A percentile compares a stretch with the other conserved stretches of the same genome.
These are phyloP conservation scores for Metopolophium dirhodum DNA, from an alignment of 1,140 invertebrate genomes.

Conservation along the genomic window DNA sequence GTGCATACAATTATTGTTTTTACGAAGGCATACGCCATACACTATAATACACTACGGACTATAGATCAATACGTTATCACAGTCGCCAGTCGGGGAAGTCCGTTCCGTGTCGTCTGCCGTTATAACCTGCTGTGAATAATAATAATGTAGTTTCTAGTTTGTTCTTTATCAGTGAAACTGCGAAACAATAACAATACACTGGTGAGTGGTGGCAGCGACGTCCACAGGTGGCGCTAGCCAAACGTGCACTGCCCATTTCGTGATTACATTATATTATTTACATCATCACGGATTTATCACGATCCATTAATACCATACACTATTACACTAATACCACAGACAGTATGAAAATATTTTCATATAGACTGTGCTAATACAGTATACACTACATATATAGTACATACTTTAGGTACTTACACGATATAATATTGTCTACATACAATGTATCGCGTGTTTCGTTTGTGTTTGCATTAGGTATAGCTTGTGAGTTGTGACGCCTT, in stretches of 20 bases:
- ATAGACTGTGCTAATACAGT: too few species aligned
- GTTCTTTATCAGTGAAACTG: background rate
- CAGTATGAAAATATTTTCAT: too few species aligned
- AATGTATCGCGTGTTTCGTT: background rate
- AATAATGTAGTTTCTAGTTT: background rate
- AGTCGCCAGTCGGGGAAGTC: background rate
- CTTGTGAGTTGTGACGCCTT: too few species aligned
- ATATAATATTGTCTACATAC: background rate
- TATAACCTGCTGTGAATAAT: background rate
- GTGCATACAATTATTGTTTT: background rate
- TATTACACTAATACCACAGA: too few species aligned
- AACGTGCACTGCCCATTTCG: background rate
- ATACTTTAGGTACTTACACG: too few species aligned
- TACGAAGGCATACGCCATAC: background rate
- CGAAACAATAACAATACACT: background rate
- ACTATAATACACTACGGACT: background rate
- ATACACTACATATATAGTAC: too few species aligned
- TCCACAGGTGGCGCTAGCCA: slow-evolving; percentile 9
- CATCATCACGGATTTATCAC: background rate
- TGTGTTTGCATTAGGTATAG: too few species aligned
- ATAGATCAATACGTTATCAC: slow-evolving; percentile 34
- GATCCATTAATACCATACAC: background rate
- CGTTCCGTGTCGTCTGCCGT: background rate
- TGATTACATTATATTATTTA: background rate
- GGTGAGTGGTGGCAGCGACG: background rate